Percentiles rank a stretch among this genome's conserved stretches.
Evolutionary conservation across 2,888 invertebrate species (phyloP).

Genomic region (Polydrusus tereticollis): DNA sequence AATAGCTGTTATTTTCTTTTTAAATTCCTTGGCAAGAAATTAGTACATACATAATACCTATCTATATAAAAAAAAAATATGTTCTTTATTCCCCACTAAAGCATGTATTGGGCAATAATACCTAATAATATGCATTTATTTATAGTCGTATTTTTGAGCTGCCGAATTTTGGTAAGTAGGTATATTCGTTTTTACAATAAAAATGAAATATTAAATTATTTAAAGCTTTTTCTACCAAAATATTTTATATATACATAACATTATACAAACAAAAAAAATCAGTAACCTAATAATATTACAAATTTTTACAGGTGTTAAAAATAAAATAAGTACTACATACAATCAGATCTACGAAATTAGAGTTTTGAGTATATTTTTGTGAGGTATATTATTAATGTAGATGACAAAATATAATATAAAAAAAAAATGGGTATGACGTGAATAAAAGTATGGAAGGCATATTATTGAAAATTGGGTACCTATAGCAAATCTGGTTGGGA

Average conservation of each 20-base stretch:
- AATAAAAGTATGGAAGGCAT: constrained; percentile 53
- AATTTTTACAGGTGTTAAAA: constrained; percentile 31
- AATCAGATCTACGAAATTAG: constrained; percentile 44
- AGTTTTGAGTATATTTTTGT: constrained; percentile 35
- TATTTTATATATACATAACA: constrained; percentile 49
- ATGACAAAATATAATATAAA: constrained; percentile 17
- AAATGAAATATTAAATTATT: constrained; percentile 50
- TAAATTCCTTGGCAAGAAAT: constrained; percentile 54
- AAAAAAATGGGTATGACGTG: constrained; percentile 5
- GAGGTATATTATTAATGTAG: constrained; percentile 35
- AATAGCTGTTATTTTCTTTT: constrained; percentile 48
- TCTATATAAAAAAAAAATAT: constrained; percentile 52
- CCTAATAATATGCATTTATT: not conserved
- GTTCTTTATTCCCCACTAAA: constrained; percentile 11
- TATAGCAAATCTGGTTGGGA: no score
- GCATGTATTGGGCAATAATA: not conserved
- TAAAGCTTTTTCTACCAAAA: constrained; percentile 57
- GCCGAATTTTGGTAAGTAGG: constrained; percentile 27
- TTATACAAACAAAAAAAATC: constrained; percentile 33
- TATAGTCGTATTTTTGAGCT: constrained; percentile 40
- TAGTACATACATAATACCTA: constrained; percentile 55
- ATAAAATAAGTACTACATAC: constrained; percentile 28
- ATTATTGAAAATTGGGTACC: constrained; percentile 54
- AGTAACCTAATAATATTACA: constrained; percentile 16
- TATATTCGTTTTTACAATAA: constrained; percentile 30